These are phyloP conservation scores for Phasia obesa DNA, from an alignment of 2,888 invertebrate genomes.

Conservation along the genomic window DNA sequence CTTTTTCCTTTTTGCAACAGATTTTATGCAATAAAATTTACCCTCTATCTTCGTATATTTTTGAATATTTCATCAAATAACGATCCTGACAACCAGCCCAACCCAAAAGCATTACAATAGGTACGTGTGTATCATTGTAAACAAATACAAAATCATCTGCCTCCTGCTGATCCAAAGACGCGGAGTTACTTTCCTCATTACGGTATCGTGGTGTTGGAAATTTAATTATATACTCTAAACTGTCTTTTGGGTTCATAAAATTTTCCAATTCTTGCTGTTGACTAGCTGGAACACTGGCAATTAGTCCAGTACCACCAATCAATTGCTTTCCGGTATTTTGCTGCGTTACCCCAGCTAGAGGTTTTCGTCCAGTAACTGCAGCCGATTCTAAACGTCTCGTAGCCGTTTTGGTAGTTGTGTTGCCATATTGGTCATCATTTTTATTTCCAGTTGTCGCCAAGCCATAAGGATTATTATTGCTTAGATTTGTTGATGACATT, in stretches of 20 bases:
- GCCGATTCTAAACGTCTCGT: constrained; percentile 60
- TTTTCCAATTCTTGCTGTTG: constrained; percentile 62
- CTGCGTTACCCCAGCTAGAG: constrained; percentile 16
- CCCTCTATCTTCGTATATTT: constrained; percentile 90
- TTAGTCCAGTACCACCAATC: constrained; percentile 47
- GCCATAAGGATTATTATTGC: constrained; percentile 59
- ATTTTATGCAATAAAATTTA: constrained; percentile 79
- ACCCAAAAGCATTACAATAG: constrained; percentile 88
- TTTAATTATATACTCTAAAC: constrained; percentile 86
- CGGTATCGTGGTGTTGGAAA: constrained; percentile 84
- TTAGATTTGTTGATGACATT: constrained; percentile 55
- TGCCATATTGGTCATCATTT: constrained; percentile 44
- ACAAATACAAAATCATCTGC: constrained; percentile 84
- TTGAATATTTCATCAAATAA: constrained; percentile 90
- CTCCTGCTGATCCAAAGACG: constrained; percentile 71
- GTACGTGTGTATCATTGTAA: constrained; percentile 85
- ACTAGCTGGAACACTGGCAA: constrained; percentile 50
- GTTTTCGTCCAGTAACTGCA: constrained; percentile 55
- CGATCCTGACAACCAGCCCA: constrained; percentile 92
- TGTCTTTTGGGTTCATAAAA: constrained; percentile 80
- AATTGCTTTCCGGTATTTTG: constrained; percentile 36
- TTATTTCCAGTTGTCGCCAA: constrained; percentile 22
- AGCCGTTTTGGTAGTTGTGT: constrained; percentile 5
- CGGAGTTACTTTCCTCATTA: constrained; percentile 67
- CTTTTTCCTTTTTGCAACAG: too few relatives aligned